phyloP scores from a whole-genome alignment of 2,888 invertebrate genomes.

The Dichetophora obliterata region DNA sequence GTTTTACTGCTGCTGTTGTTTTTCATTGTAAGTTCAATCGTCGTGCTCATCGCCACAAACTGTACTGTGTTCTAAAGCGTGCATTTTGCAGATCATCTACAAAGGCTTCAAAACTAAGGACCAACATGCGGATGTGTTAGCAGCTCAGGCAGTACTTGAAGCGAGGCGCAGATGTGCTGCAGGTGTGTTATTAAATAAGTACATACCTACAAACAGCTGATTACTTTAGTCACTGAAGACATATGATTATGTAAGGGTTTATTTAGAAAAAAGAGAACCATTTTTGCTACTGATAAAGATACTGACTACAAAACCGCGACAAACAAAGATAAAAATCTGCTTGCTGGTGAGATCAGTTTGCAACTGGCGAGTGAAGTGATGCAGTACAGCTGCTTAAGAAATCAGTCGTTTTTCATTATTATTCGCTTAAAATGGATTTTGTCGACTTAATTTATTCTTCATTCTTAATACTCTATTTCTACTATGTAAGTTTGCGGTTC shows the following conservation, averaged over 20 bases:
- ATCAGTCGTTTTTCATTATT: not conserved
- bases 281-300: not conserved
- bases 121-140: conserved; percentile 28
- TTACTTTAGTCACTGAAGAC: no score
- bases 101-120: conserved; percentile 44
- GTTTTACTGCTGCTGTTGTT: conserved; percentile 53
- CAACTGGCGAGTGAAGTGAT: not conserved
- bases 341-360: not conserved
- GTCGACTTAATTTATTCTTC: conserved; percentile 18
- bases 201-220: not conserved
- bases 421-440: conserved; percentile 15
- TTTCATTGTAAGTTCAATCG: conserved; percentile 57
- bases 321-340: not conserved
- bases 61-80: not conserved
- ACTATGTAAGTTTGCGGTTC: conserved; percentile 16
- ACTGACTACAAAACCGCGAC: not conserved
- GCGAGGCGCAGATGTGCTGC: conserved; percentile 40
- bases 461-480: conserved; percentile 21
- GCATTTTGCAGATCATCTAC: conserved; percentile 47
- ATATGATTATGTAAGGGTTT: not conserved
- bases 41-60: not conserved
- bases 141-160: conserved; percentile 39
- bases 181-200: conserved; percentile 39
- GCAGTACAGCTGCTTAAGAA: not conserved
- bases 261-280: not conserved